Percentiles rank a stretch among this genome's conserved stretches.
phyloP scores from a whole-genome alignment of 2,888 invertebrate species.

The Mimachlamys varia region DNA sequence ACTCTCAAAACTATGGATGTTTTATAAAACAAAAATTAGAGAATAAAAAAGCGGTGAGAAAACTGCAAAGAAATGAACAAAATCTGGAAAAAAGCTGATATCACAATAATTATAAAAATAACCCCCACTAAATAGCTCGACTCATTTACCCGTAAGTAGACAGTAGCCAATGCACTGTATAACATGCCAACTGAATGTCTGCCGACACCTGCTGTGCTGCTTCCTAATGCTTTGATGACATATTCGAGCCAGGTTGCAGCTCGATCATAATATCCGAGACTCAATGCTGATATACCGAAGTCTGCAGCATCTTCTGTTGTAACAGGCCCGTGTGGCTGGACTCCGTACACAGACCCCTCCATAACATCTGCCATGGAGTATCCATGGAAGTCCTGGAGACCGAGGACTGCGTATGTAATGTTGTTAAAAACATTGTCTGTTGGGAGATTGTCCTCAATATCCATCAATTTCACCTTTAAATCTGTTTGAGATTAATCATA shows the following conservation, averaged over 20 bases:
- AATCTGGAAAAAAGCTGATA: too few species aligned
- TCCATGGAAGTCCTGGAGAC: constrained; percentile 55
- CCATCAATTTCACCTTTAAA: constrained; percentile 56
- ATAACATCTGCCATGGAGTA: constrained; percentile 54
- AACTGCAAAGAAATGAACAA: too few species aligned
- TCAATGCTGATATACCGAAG: constrained; percentile 59
- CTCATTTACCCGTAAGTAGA: constrained; percentile 59
- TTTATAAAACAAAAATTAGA: too few species aligned
- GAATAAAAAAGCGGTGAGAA: too few species aligned
- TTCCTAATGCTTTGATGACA: constrained; percentile 42
- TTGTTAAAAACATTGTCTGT: constrained; percentile 49
- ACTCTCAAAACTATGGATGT: too few species aligned
- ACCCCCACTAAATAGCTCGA: too few species aligned
- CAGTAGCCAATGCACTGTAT: constrained; percentile 51
- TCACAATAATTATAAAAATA: too few species aligned
- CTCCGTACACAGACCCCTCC: constrained; percentile 52
- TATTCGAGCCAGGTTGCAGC: constrained; percentile 57
- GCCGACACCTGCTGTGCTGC: background rate
- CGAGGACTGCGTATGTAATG: constrained; percentile 54
- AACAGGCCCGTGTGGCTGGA: constrained; percentile 52
- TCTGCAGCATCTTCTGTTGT: constrained; percentile 61
- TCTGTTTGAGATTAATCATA: constrained; percentile 29
- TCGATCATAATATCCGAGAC: constrained; percentile 48
- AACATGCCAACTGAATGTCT: background rate
- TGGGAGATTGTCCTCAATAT: constrained; percentile 65